phyloP scores from a whole-genome alignment of 2,797 vertebrate genomes.

The Pristis pectinata region DNA sequence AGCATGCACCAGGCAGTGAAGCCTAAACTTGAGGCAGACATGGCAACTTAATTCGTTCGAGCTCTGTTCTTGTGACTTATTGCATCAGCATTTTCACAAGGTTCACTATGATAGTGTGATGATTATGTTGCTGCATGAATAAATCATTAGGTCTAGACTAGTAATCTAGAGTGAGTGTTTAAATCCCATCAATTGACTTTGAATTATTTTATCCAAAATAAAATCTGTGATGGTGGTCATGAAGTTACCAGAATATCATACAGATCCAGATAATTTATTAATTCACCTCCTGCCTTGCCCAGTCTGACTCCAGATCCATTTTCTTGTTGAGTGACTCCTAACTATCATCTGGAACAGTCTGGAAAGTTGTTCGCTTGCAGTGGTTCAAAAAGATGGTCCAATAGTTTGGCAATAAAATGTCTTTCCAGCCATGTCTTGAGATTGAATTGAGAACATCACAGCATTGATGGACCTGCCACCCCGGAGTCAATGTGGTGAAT shows the following conservation, averaged over 20 bases:
- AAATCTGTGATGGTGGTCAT: background rate
- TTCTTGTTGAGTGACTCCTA: background rate
- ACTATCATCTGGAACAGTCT: background rate
- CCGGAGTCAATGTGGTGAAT: too few relatives aligned
- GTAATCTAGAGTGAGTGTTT: background rate
- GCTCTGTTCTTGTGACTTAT: constrained; percentile 4
- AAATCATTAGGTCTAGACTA: background rate
- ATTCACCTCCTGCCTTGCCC: background rate
- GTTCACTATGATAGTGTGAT: background rate
- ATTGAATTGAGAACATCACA: background rate
- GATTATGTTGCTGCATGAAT: background rate
- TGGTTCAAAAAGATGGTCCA: background rate
- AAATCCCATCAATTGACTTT: constrained; percentile 9
- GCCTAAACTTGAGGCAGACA: background rate
- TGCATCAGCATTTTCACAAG: background rate
- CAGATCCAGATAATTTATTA: background rate
- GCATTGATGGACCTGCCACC: too few relatives aligned
- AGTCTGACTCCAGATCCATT: background rate
- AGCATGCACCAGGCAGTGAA: background rate
- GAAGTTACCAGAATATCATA: background rate
- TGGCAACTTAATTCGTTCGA: background rate
- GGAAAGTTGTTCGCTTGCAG: background rate
- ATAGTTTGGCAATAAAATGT: background rate
- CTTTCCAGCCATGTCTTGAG: background rate
- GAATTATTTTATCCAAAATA: background rate